These are phyloP conservation scores for Mus spicilegus DNA, from an alignment of 2,113 vertebrate genomes.

Conservation along the genomic window DNA sequence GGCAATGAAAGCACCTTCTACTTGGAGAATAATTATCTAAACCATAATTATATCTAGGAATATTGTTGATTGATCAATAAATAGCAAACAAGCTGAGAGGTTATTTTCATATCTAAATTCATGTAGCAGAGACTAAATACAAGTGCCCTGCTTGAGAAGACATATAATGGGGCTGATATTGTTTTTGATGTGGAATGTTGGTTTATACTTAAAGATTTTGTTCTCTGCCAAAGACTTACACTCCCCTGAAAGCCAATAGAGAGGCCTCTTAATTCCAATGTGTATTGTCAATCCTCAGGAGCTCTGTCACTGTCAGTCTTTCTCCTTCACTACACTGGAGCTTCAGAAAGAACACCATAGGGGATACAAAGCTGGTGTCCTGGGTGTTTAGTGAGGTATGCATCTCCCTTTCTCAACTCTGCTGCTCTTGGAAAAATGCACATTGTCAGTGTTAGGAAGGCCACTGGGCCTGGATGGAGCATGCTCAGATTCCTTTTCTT, in stretches of 20 bases:
- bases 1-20: constrained; percentile 82
- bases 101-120: constrained; percentile 81
- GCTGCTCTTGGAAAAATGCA: constrained; percentile 75
- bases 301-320: not conserved
- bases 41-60: constrained; percentile 86
- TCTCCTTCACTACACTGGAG: constrained; percentile 70
- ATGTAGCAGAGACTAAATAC: constrained; percentile 69
- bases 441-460: constrained; percentile 63
- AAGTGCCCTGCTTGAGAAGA: constrained; percentile 52
- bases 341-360: constrained; percentile 66
- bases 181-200: constrained; percentile 55
- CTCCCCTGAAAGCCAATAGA: constrained; percentile 57
- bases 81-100: constrained; percentile 81
- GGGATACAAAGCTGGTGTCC: constrained; percentile 54
- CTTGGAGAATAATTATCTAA: constrained; percentile 86
- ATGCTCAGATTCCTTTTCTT: constrained; percentile 73
- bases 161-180: constrained; percentile 60
- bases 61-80: constrained; percentile 85
- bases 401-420: constrained; percentile 65
- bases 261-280: constrained; percentile 71
- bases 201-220: constrained; percentile 53
- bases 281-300: constrained; percentile 66
- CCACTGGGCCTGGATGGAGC: constrained; percentile 69
- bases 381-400: constrained; percentile 57
- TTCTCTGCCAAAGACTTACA: constrained; percentile 69